Percentiles rank a stretch among this genome's conserved stretches.
Conservation (phyloP, 2,888 invertebrate species). For the Latheticus oryzae region DNA sequence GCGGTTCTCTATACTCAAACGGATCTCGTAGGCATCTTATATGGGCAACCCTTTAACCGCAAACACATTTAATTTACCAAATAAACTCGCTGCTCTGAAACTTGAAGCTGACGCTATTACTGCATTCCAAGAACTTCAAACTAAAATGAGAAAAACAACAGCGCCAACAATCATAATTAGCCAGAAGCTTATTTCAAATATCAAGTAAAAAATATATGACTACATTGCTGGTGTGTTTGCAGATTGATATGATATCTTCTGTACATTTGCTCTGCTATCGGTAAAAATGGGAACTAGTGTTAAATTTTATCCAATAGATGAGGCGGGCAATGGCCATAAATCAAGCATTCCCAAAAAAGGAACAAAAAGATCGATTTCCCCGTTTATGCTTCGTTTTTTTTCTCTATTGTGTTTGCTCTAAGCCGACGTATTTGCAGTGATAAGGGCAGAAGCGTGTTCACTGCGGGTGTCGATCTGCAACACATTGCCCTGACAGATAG, state of each 20-base stretch:
- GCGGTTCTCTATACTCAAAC: conserved; percentile 44
- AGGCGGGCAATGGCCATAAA: conserved; percentile 31
- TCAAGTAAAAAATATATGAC: conserved; percentile 1
- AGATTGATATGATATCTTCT: conserved; percentile 17
- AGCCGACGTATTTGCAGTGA: conserved; percentile 52
- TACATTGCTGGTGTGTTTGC: conserved; percentile 12
- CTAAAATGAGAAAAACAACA: conserved; percentile 9
- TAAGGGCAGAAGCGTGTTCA: conserved; percentile 56
- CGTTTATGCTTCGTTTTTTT: conserved; percentile 27
- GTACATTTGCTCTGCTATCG: conserved; percentile 18
- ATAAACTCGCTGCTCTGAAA: conserved; percentile 46
- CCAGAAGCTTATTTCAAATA: conserved; percentile 1
- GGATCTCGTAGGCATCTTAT: conserved; percentile 49
- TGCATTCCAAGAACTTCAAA: conserved; percentile 5
- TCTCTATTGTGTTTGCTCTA: conserved; percentile 45
- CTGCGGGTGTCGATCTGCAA: conserved; percentile 57
- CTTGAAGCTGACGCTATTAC: conserved; percentile 21
- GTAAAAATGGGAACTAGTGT: conserved; percentile 30
- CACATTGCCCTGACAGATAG: conserved; percentile 59
- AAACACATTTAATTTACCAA: conserved; percentile 52
- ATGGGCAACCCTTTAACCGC: conserved; percentile 49
- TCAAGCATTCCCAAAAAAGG: conserved; percentile 26
- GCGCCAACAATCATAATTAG: background rate
- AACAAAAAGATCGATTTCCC: conserved; percentile 32
- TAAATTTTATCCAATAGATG: conserved; percentile 34